Percentiles rank a stretch among this genome's conserved stretches.
Conservation (phyloP, 2,888 invertebrate species). For the Lycophotia porphyrea region DNA sequence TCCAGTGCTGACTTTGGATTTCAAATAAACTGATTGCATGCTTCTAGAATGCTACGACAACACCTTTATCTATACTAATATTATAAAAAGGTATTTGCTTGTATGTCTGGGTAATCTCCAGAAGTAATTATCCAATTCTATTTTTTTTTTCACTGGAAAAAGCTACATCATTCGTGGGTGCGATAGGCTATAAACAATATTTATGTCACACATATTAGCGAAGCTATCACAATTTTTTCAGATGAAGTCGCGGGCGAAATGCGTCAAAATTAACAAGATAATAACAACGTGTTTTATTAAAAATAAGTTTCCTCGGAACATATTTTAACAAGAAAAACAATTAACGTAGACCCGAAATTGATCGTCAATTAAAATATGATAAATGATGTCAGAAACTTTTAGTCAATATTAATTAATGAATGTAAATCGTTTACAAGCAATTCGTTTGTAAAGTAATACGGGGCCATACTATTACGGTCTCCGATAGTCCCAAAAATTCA, state of each 20-base stretch:
- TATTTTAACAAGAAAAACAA: slow-evolving; percentile 4
- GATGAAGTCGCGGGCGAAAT: too few species aligned
- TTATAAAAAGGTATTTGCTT: too few species aligned
- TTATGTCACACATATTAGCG: too few species aligned
- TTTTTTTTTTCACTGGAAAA: too few species aligned
- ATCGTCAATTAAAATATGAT: slow-evolving; percentile 44
- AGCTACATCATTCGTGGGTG: too few species aligned
- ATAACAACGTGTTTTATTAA: background rate
- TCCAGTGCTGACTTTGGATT: background rate
- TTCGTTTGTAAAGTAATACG: slow-evolving; percentile 34
- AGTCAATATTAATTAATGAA: slow-evolving; percentile 41
- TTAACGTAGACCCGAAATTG: slow-evolving; percentile 28
- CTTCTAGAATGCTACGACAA: background rate
- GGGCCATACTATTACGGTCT: slow-evolving; percentile 35
- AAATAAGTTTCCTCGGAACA: slow-evolving; percentile 14
- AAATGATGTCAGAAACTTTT: slow-evolving; percentile 21
- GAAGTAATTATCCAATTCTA: too few species aligned
- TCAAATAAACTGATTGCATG: too few species aligned
- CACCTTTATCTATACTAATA: background rate
- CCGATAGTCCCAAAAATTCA: slow-evolving; percentile 59
- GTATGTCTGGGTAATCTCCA: too few species aligned
- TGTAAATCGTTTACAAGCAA: slow-evolving; percentile 31
- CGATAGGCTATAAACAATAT: too few species aligned
- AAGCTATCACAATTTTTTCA: too few species aligned
- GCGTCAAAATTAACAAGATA: background rate